phyloP scores from a whole-genome alignment of 1,140 invertebrate species.

The Achatina immaculata region DNA sequence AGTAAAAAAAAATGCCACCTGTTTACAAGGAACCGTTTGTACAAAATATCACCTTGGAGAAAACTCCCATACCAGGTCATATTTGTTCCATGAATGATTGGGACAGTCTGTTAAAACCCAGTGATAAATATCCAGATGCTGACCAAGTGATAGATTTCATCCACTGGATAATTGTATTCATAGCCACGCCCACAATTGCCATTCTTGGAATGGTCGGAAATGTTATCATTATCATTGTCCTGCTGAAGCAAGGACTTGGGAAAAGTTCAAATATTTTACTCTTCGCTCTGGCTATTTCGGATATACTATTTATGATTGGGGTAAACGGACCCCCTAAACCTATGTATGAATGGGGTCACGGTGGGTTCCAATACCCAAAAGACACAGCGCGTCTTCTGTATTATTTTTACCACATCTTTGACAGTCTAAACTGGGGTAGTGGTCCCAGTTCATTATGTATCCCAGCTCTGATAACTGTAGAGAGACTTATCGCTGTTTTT shows the following conservation, averaged over 20 bases:
- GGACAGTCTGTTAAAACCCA: no score
- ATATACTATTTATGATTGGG: conserved; percentile 11
- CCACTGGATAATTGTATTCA: conserved; percentile 1
- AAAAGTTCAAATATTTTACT: conserved; percentile 29
- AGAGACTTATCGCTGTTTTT: conserved; percentile 28
- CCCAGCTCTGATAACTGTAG: neutral
- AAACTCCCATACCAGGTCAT: no score
- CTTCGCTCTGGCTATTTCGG: conserved; percentile 12
- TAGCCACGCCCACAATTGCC: conserved; percentile 3
- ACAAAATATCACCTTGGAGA: no score
- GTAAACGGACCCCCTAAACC: conserved; percentile 14
- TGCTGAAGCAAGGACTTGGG: neutral
- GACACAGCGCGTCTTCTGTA: neutral
- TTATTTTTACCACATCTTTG: neutral
- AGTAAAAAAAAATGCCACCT: no score
- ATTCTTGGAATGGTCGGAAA: conserved; percentile 23
- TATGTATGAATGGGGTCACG: neutral
- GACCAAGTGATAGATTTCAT: neutral
- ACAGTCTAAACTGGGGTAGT: neutral
- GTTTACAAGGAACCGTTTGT: no score
- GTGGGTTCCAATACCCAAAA: neutral
- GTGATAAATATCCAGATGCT: no score
- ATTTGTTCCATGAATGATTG: no score
- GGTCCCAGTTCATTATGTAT: neutral
- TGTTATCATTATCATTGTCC: conserved; percentile 5